phyloP scores from a whole-genome alignment of 2,888 invertebrate genomes.

The Eristalis pertinax region DNA sequence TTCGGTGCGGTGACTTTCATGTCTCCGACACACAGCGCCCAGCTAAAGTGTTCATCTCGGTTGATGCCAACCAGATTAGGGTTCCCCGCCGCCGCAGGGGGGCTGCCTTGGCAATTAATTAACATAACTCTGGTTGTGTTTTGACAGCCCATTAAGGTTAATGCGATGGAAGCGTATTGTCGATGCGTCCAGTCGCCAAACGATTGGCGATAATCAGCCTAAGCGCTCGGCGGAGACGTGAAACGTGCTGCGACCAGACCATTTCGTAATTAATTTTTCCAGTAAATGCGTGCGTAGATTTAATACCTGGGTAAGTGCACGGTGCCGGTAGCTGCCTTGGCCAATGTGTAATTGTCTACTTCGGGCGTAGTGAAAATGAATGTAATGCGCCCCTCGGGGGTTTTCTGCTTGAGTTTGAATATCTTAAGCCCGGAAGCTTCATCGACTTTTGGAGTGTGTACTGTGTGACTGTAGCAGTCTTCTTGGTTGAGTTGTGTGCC shows the following conservation, averaged over 20 bases:
- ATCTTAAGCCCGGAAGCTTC: neutral
- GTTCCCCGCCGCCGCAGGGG: neutral
- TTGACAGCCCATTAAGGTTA: conserved; percentile 51
- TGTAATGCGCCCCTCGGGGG: too few species aligned
- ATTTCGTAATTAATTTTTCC: neutral
- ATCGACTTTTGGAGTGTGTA: too few species aligned
- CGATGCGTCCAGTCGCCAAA: neutral
- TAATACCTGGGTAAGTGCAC: neutral
- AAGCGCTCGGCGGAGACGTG: neutral
- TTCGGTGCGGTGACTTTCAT: conserved; percentile 39
- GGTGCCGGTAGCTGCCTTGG: neutral
- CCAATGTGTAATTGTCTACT: neutral
- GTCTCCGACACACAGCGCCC: conserved; percentile 8
- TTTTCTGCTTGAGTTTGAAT: too few species aligned
- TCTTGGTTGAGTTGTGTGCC: too few species aligned
- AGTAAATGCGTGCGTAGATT: neutral
- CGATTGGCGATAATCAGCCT: neutral
- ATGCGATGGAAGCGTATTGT: conserved; percentile 27
- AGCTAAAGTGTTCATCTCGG: conserved; percentile 20
- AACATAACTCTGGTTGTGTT: conserved; percentile 36
- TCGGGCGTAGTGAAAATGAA: neutral
- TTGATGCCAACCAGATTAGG: conserved; percentile 18
- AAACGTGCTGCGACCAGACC: neutral
- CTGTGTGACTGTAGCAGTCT: too few species aligned
- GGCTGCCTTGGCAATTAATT: conserved; percentile 36